phyloP scores from a whole-genome alignment of 1,140 invertebrate species.

The Procambarus clarkii region DNA sequence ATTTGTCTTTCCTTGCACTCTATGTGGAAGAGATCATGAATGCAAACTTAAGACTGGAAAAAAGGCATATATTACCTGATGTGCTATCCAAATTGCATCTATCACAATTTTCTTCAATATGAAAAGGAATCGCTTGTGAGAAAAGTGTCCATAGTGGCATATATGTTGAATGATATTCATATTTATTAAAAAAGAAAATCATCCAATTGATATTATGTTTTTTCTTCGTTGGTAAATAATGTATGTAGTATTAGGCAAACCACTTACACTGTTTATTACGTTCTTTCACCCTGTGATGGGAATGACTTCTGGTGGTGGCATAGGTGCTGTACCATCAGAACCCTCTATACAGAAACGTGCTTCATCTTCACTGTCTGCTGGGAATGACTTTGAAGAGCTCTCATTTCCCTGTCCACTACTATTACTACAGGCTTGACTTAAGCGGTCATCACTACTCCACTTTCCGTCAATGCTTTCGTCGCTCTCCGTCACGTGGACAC shows the following conservation, averaged over 20 bases:
- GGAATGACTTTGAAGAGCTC: background rate
- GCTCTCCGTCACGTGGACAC: slow-evolving; percentile 16
- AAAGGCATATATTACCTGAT: slow-evolving; percentile 14
- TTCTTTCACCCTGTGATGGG: slow-evolving; percentile 60
- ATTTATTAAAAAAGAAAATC: background rate
- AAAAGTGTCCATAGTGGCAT: background rate
- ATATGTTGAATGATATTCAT: background rate
- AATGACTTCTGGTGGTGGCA: slow-evolving; percentile 53
- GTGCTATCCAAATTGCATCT: slow-evolving; percentile 2
- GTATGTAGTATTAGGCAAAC: background rate
- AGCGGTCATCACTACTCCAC: slow-evolving; percentile 19
- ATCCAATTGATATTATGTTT: background rate
- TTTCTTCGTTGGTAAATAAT: background rate
- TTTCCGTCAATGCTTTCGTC: slow-evolving; percentile 55
- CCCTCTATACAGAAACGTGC: slow-evolving; percentile 35
- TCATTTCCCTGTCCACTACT: background rate
- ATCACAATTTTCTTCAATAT: background rate
- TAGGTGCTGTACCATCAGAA: slow-evolving; percentile 2
- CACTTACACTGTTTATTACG: background rate
- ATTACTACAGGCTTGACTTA: background rate
- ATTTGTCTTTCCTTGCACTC: slow-evolving; percentile 11
- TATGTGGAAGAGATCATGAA: slow-evolving; percentile 32
- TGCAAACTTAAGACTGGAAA: background rate
- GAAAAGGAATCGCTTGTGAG: background rate
- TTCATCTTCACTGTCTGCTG: slow-evolving; percentile 38